Percentiles rank a stretch among this genome's conserved stretches.
phyloP scores from a whole-genome alignment of 2,113 vertebrate species.

The Carlito syrichta region DNA sequence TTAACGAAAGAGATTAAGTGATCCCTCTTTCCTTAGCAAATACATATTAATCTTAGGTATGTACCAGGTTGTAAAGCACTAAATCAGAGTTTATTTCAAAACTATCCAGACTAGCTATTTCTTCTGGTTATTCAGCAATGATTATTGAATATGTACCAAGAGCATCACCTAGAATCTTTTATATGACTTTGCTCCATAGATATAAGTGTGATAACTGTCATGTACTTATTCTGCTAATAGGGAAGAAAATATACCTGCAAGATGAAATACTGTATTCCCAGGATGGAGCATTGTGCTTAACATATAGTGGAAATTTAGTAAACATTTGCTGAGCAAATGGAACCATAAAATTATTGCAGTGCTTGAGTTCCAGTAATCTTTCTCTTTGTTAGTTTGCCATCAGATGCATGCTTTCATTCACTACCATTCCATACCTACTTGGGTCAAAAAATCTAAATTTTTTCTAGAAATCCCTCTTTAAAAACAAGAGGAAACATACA shows the following conservation, averaged over 20 bases:
- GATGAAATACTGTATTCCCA: neutral
- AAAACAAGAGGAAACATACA: neutral
- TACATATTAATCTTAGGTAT: too few relatives aligned
- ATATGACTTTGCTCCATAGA: neutral
- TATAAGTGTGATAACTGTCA: neutral
- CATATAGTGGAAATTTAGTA: neutral
- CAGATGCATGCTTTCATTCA: neutral
- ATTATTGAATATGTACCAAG: neutral
- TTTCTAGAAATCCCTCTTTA: neutral
- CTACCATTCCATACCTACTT: too few relatives aligned
- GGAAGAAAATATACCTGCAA: accelerated
- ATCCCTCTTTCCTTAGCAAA: neutral
- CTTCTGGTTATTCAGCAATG: neutral
- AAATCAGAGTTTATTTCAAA: neutral
- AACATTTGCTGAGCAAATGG: neutral
- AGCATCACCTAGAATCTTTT: neutral
- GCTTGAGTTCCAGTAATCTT: neutral
- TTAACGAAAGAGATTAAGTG: too few relatives aligned
- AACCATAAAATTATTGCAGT: neutral
- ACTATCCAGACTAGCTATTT: neutral
- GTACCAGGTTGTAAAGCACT: neutral
- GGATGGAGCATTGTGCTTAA: neutral
- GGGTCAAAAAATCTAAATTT: neutral
- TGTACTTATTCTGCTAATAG: neutral
- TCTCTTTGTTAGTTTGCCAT: neutral